phyloP scores from a whole-genome alignment of 2,888 invertebrate species.

The Cephus pulcher region DNA sequence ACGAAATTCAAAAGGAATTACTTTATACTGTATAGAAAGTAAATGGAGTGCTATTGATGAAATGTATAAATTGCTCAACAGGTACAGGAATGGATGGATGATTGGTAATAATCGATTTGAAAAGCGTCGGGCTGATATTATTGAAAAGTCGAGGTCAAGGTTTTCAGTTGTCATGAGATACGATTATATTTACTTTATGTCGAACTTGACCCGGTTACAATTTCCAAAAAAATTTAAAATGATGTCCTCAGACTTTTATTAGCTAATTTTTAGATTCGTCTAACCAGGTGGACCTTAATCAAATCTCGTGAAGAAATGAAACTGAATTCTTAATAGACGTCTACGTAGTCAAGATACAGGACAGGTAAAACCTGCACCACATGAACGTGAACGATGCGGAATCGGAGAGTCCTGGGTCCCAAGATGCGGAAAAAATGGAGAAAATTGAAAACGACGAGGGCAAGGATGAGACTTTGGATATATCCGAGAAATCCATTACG shows the following conservation, averaged over 20 bases:
- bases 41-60: not conserved
- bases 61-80: not conserved
- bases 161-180: not conserved
- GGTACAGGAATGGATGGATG: not conserved
- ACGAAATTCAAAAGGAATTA: not conserved
- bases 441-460: conserved; percentile 27
- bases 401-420: conserved; percentile 28
- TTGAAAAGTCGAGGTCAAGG: not conserved
- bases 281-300: not conserved
- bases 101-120: not conserved
- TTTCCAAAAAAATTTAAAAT: too few species aligned
- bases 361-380: conserved; percentile 30
- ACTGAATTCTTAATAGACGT: not conserved
- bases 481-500: not conserved
- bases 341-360: not conserved
- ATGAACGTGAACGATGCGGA: conserved; percentile 49
- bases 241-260: not conserved
- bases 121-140: not conserved
- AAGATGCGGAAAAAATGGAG: conserved; percentile 30
- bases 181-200: not conserved
- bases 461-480: conserved; percentile 5
- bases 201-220: not conserved
- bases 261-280: not conserved
- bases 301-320: not conserved
- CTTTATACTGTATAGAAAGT: not conserved